Base-by-base conservation (phyloP, 2,797 vertebrate genomes). In the Furcifer pardalis region DNA sequence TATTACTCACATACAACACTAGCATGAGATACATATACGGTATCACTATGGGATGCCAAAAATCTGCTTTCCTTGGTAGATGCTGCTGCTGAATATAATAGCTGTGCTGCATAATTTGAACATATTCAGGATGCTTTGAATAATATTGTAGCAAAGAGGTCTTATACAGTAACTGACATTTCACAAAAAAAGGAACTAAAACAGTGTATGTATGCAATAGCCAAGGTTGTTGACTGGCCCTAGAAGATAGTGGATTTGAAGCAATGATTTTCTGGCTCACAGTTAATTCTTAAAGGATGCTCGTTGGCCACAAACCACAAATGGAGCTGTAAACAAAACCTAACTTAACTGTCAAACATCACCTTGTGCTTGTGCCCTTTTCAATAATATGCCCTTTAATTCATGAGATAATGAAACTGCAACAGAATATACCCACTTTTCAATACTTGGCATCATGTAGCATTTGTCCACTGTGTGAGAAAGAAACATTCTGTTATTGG, bases 371-470 rank as follows among this genome's bases (percentile, higher is more conserved):
- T 81, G 37, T 80, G 23, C 15, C 37, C 59, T 79, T 59, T 32
- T 37, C n/a, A 46, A 6, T 13, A 35, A 32, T 13, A 40, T 40
- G 23, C 5, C 75, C 12, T 44, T 65, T 63, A 32, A 12, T 79
- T 78, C 35, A 82, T 79, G 56, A 72, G 44, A 56, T 59, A 49
- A 42, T 17, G 7, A 56, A 87, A 35, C 83, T 40, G 42, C 72
- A 27, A 68, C 56, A 82, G 80, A 88, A 86, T 82, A 40, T n/a
- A 17, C 15, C 68, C 1, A 4, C 2, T 78, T 75, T 85, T 49
- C 49, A 81, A 46, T 74, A 21, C 2, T 81, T 73, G 86, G 89
- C 89, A 73, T 62, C 23, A 17, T 69, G 46, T 77, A 15, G 32
- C 23, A 0, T 6, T 56, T 46, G 23, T 35, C 32, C 23, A 4